Conservation (phyloP, 2,113 vertebrate species). For the Turnix velox region DNA sequence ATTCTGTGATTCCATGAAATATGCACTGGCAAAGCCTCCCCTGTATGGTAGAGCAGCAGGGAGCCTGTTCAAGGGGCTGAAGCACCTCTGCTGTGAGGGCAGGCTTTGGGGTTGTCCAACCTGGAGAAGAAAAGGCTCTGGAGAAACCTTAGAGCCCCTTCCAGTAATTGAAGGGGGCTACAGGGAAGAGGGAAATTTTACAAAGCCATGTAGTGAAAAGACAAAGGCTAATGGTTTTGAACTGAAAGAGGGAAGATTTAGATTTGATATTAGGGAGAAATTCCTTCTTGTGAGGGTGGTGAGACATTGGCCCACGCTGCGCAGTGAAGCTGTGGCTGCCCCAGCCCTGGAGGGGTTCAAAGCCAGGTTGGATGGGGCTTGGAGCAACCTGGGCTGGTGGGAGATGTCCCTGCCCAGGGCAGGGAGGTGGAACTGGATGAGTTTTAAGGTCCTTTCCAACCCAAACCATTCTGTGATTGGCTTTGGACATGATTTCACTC, state of each 20-base stretch:
- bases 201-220: no score
- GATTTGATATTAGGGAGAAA: neutral
- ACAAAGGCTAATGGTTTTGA: neutral
- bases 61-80: neutral
- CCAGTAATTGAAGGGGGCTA: neutral
- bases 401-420: neutral
- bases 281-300: neutral
- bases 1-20: no score
- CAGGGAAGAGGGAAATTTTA: no score
- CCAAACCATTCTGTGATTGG: neutral
- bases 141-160: neutral
- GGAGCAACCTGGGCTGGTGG: neutral
- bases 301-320: neutral
- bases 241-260: neutral
- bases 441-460: neutral
- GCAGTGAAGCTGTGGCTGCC: neutral
- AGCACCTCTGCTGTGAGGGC: neutral
- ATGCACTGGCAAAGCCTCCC: neutral
- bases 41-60: neutral
- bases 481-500: accelerated
- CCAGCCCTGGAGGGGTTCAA: neutral
- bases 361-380: neutral
- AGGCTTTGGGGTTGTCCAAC: neutral
- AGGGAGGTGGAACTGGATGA: neutral
- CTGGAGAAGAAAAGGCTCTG: neutral